Percentiles rank a stretch among this genome's conserved stretches.
Conservation (phyloP, 2,797 vertebrate species). For the Pangasius larnaudii region DNA sequence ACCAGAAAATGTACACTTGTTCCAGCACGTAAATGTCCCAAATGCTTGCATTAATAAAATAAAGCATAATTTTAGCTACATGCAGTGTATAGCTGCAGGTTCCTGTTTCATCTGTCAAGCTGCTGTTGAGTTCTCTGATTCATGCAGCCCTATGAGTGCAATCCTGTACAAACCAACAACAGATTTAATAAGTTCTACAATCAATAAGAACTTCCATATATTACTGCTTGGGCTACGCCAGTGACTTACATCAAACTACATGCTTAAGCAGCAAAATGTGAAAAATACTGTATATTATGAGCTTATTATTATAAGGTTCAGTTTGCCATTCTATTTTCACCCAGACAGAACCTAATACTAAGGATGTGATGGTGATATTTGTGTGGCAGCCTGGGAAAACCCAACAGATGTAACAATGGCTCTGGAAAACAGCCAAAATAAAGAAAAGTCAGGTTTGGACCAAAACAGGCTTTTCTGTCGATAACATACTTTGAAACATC, state of each 20-base stretch:
- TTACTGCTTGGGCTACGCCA: neutral
- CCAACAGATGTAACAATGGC: neutral
- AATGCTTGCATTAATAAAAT: neutral
- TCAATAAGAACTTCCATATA: neutral
- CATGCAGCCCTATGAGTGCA: neutral
- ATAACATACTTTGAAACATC: neutral
- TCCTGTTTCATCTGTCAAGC: neutral
- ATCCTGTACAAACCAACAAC: neutral
- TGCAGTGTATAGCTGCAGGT: neutral
- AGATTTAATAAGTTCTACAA: neutral
- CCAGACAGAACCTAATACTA: neutral
- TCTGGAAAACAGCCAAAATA: neutral
- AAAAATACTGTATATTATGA: neutral
- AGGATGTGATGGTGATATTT: neutral
- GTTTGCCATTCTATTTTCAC: neutral
- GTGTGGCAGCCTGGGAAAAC: neutral
- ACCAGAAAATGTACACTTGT: neutral
- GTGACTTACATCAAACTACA: neutral
- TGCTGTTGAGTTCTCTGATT: neutral
- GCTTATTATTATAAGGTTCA: slow-evolving; percentile 5
- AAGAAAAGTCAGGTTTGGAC: neutral
- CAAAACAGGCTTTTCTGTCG: neutral
- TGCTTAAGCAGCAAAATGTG: too few relatives aligned
- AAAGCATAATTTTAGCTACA: too few relatives aligned
- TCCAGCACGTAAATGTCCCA: neutral